Evolutionary conservation across 1,140 invertebrate species (phyloP).

Genomic region (Drosophila ficusphila): DNA sequence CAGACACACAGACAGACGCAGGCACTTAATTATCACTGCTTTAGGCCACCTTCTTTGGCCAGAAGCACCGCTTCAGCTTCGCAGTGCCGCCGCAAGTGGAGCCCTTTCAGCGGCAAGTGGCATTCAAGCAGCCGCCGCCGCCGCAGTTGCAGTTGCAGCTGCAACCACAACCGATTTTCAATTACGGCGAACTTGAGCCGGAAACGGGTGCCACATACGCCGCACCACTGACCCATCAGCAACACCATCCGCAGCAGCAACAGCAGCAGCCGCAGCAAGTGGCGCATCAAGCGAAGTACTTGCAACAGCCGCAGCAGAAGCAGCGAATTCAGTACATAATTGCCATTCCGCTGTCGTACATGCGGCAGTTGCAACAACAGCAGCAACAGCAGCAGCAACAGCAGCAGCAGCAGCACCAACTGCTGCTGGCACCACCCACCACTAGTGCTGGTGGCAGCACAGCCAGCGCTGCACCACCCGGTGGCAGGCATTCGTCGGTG

Average conservation of each 20-base stretch:
- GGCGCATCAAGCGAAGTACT: constrained; percentile 27
- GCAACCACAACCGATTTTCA: constrained; percentile 26
- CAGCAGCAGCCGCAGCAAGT: constrained; percentile 25
- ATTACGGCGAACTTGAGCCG: constrained; percentile 44
- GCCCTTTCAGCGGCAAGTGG: constrained; percentile 55
- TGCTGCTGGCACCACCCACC: background rate
- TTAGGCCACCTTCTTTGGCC: constrained; percentile 14
- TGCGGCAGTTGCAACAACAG: constrained; percentile 74
- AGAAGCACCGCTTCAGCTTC: constrained; percentile 60
- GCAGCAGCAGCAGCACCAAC: constrained; percentile 24
- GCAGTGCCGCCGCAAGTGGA: constrained; percentile 64
- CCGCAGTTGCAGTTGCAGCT: background rate
- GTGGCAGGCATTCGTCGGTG: constrained; percentile 27
- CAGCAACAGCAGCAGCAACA: constrained; percentile 35
- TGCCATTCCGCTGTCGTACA: constrained; percentile 76
- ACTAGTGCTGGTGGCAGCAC: no score
- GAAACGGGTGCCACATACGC: constrained; percentile 12
- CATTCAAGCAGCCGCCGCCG: constrained; percentile 15
- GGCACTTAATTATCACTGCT: constrained; percentile 46
- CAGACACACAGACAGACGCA: no score
- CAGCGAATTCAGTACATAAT: constrained; percentile 77
- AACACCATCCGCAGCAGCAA: constrained; percentile 23
- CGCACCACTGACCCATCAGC: constrained; percentile 13
- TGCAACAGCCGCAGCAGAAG: constrained; percentile 38
- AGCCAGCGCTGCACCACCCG: constrained; percentile 28